A percentile compares a stretch with the other conserved stretches of the same genome.
phyloP scores from a whole-genome alignment of 2,113 vertebrate species.

The Pogonocichla stellata region DNA sequence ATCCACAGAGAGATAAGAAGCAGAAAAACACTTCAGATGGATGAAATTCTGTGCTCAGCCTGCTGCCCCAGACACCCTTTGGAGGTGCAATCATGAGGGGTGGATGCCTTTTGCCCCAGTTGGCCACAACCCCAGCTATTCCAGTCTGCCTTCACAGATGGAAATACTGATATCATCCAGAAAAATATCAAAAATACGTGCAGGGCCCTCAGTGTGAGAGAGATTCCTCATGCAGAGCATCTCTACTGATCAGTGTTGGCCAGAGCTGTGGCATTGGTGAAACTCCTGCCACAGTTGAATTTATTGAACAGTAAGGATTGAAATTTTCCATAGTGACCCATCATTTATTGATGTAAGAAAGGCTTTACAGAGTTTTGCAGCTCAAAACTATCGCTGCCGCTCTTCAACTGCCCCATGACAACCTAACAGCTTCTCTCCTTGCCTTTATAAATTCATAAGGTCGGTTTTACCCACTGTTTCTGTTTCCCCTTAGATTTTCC shows the following conservation, averaged over 20 bases:
- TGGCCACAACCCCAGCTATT: background rate
- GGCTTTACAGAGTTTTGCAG: background rate
- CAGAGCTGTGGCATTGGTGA: background rate
- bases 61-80: background rate
- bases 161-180: background rate
- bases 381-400: background rate
- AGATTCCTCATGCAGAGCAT: background rate
- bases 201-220: background rate
- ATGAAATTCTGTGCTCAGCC: background rate
- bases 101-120: background rate
- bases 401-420: background rate
- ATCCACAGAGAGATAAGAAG: background rate
- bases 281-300: background rate
- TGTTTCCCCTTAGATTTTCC: background rate
- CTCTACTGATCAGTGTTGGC: background rate
- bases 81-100: rapidly evolving
- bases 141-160: background rate
- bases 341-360: background rate
- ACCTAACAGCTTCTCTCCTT: background rate
- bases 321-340: background rate
- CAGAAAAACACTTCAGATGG: background rate
- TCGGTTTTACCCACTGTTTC: rapidly evolving
- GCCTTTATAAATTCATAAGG: background rate
- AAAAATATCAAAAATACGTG: background rate
- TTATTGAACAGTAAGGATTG: background rate